A percentile compares a stretch with the other conserved stretches of the same genome.
Conservation (phyloP, 1,140 invertebrate species). For the Ganaspis sp. region DNA sequence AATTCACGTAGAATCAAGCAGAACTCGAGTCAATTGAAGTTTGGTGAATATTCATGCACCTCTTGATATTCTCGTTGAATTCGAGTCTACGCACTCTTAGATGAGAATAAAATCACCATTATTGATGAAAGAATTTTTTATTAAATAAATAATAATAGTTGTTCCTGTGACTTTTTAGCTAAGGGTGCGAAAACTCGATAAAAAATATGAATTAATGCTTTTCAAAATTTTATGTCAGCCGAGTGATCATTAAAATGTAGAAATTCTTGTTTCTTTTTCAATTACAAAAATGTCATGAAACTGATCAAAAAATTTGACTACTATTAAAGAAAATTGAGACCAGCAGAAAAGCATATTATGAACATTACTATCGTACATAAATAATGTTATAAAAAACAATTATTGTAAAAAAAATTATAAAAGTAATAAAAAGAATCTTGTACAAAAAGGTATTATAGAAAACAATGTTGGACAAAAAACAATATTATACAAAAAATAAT, state of each 20-base stretch:
- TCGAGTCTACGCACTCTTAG: background rate
- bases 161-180: background rate
- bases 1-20: no score
- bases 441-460: no score
- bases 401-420: no score
- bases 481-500: no score
- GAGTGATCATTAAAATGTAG: background rate
- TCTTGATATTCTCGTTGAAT: slow-evolving; percentile 24
- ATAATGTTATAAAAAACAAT: no score
- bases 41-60: background rate
- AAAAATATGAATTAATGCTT: slow-evolving; percentile 17
- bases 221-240: background rate
- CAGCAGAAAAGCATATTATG: no score
- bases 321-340: no score
- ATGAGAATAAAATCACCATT: background rate
- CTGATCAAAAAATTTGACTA: no score
- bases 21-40: background rate
- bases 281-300: background rate
- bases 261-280: background rate
- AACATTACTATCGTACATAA: no score
- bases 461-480: no score
- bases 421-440: no score
- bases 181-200: background rate
- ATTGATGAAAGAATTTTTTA: background rate
- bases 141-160: background rate